Base-by-base conservation (phyloP, 2,888 invertebrate species). In the Carpatolechia fugitivella region DNA sequence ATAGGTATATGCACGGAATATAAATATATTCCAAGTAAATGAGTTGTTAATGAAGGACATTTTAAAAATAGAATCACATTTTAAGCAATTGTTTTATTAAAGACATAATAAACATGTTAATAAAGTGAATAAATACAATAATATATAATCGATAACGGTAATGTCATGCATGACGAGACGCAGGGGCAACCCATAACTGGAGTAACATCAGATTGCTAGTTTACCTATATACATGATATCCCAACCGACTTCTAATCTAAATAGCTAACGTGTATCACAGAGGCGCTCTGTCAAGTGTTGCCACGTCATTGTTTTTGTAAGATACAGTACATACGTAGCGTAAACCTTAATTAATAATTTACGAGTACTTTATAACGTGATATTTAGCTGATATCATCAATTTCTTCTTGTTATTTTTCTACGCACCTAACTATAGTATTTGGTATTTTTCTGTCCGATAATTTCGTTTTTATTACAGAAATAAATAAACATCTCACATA, bases 61-160 rank as follows among this genome's bases (percentile, higher is more conserved):
- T 24, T 4, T 24, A 24, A 24, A 40, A 80, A 74, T 69, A 59
- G 78, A 76, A 75, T 69, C 13, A 72, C 61, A 48, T 66, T 70
- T 65, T 87, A 89, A 88, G 88, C 87, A 87, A 84, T 85, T 80
- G 73, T 86, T 90, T 89, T 90, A 89, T 88, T 90, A 89, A 86
- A 90, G 87, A 85, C 82, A 83, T 89, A 90, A 88, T 89, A 90
- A 90, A 89, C 87, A 89, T 88, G 82, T 85, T 86, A 81, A 85
- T 88, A 87, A 88, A 88, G 85, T 87, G 88, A 87, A 86, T 88
- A 80, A 82, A 85, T 88, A 88, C 84, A 85, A 82, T 85, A 82
- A 80, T 79, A 53, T 55, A 56, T 55, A 54, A 59, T 58, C 49
- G 53, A 54, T 60, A 59, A 54, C 54, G 50, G 55, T 59, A 51